Percentiles rank a stretch among this genome's conserved stretches.
Evolutionary conservation across 2,888 invertebrate genomes (phyloP).

Genomic region (Listrodromus nycthemerus): DNA sequence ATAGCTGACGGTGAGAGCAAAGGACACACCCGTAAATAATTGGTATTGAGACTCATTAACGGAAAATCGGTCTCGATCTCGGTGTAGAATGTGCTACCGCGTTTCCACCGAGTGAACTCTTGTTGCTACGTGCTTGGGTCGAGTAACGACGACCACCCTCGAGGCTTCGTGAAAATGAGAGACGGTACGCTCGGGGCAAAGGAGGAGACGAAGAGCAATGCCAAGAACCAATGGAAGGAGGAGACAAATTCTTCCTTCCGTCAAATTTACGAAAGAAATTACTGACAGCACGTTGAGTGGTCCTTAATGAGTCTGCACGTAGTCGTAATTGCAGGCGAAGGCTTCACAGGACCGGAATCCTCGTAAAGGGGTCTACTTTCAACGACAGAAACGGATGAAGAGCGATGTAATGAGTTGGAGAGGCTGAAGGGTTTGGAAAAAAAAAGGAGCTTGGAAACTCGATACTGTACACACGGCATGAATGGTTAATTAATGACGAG

Average conservation of each 20-base stretch:
- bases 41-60: constrained; percentile 77
- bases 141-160: constrained; percentile 44
- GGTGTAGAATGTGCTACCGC: constrained; percentile 13
- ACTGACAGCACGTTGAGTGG: constrained; percentile 50
- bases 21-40: constrained; percentile 77
- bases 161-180: constrained; percentile 51
- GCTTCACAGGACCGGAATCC: neutral
- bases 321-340: constrained; percentile 41
- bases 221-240: constrained; percentile 4
- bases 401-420: constrained; percentile 27
- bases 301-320: constrained; percentile 56
- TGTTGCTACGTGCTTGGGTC: constrained; percentile 59
- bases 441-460: neutral
- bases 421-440: neutral
- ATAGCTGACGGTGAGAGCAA: constrained; percentile 58
- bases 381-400: constrained; percentile 8
- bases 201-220: constrained; percentile 12
- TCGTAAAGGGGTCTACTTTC: neutral
- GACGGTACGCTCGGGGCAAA: constrained; percentile 41
- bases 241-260: constrained; percentile 56
- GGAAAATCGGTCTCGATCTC: constrained; percentile 56
- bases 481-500: constrained; percentile 1
- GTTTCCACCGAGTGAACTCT: constrained; percentile 46
- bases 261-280: constrained; percentile 62
- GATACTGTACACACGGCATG: neutral